Evolutionary conservation across 2,797 vertebrate species (phyloP).

Genomic region (Gallinago solitaria): DNA sequence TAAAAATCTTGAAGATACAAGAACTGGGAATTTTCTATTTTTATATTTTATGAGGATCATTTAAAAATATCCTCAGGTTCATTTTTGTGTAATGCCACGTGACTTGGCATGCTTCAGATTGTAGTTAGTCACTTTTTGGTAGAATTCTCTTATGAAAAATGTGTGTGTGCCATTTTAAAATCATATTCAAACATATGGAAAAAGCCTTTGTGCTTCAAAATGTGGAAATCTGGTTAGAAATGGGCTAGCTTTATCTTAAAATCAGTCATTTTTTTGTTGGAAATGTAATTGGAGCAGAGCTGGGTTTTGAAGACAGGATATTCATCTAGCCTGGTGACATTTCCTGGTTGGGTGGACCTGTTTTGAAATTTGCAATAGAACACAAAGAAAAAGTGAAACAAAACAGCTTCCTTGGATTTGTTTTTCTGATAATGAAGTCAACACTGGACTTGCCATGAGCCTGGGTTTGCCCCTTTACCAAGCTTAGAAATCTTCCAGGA

Average conservation of each 20-base stretch:
- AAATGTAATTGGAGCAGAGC: background rate
- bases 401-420: background rate
- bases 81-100: background rate
- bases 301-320: background rate
- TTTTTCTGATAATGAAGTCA: background rate
- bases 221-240: conserved; percentile 35
- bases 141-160: conserved; percentile 22
- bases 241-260: background rate
- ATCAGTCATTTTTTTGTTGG: background rate
- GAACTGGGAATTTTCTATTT: background rate
- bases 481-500: background rate
- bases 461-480: background rate
- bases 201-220: conserved; percentile 40
- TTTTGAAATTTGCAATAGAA: background rate
- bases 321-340: background rate
- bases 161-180: conserved; percentile 19
- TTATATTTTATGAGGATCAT: background rate
- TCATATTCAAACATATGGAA: conserved; percentile 22
- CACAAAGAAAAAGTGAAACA: background rate
- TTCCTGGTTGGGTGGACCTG: background rate
- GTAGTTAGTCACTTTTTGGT: conserved; percentile 46
- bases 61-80: conserved; percentile 33
- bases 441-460: background rate
- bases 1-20: background rate
- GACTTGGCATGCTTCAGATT: background rate